Evolutionary conservation across 2,797 vertebrate genomes (phyloP), one percentile per base, ranked within the genome.

Genomic region (Channa striata): DNA sequence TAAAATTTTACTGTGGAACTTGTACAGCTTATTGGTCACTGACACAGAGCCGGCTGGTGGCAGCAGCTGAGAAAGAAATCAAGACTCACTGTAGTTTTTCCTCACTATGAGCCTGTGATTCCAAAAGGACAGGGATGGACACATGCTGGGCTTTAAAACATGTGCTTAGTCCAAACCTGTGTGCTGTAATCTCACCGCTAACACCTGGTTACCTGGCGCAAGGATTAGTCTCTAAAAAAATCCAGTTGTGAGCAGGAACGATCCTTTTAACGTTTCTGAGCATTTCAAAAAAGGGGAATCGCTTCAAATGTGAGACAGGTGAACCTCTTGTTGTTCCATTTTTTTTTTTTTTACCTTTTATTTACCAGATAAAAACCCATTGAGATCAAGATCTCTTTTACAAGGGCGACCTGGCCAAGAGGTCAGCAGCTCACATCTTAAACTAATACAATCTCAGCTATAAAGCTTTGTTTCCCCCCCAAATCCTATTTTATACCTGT

Each of bases 1-100:
- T 92, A 86, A 92, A 91, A 87, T 77, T 87, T 90, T 86, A 84
- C 81, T 78, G 85, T 62, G 78, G 76, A 87, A 85, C 87, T 89
- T 75, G 72, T 80, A 68, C 76, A 74, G 43, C 79, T 82, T 72
- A 82, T 87, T 74, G 83, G 86, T 91, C 87, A 81, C 81, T 86
- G 87, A 87, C 91, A 91, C 88, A 83, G 83, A 82, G 67, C 84
- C 72, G 71, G 82, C 80, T 72, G 58, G 76, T 81, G 87, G 49
- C 63, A 89, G 84, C 89, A 87, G 89, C 91, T 92, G 87, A 51
- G 78, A 68, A 87, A 87, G 71, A 83, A 81, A 85, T 85, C 77
- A 80, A 69, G 66, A 47, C 53, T 52, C 44, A 64, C 74, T 75
- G 81, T 76, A 72, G 72, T 78, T 77, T 74, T 51, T 78, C 72